Base-by-base conservation (phyloP, 2,888 invertebrate genomes). In the Schizaphis graminum region DNA sequence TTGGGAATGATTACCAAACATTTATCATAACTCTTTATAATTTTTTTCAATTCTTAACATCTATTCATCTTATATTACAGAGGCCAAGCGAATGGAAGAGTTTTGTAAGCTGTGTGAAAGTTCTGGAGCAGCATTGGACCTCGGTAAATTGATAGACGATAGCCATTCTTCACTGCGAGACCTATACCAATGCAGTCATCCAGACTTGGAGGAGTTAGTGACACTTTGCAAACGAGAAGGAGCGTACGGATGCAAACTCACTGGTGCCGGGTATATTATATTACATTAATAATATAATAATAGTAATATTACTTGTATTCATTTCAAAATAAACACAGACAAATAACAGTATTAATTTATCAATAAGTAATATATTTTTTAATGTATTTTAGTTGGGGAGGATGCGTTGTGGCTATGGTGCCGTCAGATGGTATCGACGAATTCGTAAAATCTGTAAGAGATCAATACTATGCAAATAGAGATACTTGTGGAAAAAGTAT, bases 131-230 rank as follows among this genome's bases (percentile, higher is more conserved):
- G 84, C 94, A 49, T 95, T 96, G 87, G 96, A 96, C 88, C 96
- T 99, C 90, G 99, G 99, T 1, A 96, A 96, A 94, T 96, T 99
- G 91, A 99, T 99, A 98, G 97, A 97, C 89, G 97, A 97, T 94
- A 99, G 99, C 95, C 99, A 99, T 95, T 96, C 96, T 77, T 99
- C 99, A 95, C 97, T 99, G 92, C 97, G 97, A 94, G 97, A 97
- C 94, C 96, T 98, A 8, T 99, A 99, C 96, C 98, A 99, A 96
- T 99, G 99, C 96, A 99, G 99, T 94, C 98, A 99, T 96, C 97
- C 97, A 1, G 97, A 98, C 95, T 96, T 99, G 95, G 99, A 99
- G 96, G 96, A 96, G 94, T 96, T 99, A 47, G 98, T 99, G 44
- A 96, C 97, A 57, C 96, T 98, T 95, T 98, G 98, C 21, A 96